phyloP scores from a whole-genome alignment of 1,140 invertebrate genomes.

The Gryon sp. region DNA sequence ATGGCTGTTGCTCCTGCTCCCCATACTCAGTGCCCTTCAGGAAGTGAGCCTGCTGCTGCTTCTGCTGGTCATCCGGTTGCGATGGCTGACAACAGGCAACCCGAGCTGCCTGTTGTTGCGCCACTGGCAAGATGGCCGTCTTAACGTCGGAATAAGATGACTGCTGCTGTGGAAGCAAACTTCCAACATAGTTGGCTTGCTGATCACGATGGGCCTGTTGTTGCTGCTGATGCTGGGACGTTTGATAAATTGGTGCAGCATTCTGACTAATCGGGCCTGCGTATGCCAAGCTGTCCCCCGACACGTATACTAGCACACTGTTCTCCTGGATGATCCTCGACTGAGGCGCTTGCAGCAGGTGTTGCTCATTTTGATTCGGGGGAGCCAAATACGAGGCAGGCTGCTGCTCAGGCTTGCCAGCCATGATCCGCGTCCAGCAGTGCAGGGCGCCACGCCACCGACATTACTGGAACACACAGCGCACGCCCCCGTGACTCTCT shows the following conservation, averaged over 20 bases:
- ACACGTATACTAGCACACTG: constrained; percentile 78
- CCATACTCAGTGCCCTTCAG: constrained; percentile 44
- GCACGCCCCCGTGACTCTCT: constrained; percentile 73
- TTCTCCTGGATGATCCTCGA: constrained; percentile 69
- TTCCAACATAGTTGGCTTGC: constrained; percentile 57
- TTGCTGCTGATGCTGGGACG: constrained; percentile 58
- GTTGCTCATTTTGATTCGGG: constrained; percentile 74
- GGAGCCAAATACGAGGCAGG: constrained; percentile 76
- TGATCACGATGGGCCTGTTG: constrained; percentile 61
- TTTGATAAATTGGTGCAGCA: constrained; percentile 68
- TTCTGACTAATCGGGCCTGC: constrained; percentile 76
- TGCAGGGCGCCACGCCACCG: constrained; percentile 77
- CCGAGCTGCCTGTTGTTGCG: constrained; percentile 24
- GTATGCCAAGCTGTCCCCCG: constrained; percentile 77
- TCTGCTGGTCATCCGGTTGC: constrained; percentile 37
- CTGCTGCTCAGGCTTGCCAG: constrained; percentile 80
- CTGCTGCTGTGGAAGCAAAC: constrained; percentile 65
- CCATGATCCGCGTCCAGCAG: constrained; percentile 80
- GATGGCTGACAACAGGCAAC: constrained; percentile 26
- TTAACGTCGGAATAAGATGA: constrained; percentile 63
- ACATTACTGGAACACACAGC: constrained; percentile 79
- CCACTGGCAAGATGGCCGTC: constrained; percentile 62
- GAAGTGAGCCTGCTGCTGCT: constrained; percentile 46
- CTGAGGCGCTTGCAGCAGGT: constrained; percentile 67
- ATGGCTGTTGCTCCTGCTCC: constrained; percentile 14